A percentile compares a stretch with the other conserved stretches of the same genome.
Conservation (phyloP, 2,113 vertebrate genomes). For the Micronycteris hirsuta region DNA sequence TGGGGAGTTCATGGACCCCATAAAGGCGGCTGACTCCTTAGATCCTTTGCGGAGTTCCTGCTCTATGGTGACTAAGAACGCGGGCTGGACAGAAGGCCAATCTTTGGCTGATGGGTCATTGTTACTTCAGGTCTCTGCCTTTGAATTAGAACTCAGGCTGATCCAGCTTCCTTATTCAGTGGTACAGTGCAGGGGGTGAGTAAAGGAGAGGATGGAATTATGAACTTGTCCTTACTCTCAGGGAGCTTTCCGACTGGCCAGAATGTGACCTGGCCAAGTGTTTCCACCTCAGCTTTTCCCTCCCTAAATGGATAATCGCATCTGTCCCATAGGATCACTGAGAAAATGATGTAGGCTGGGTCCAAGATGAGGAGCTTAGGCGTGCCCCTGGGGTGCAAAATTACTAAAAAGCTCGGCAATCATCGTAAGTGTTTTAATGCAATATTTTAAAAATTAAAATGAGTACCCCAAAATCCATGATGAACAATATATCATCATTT, state of each 20-base stretch:
- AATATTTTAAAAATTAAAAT: neutral
- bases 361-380: neutral
- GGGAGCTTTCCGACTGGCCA: neutral
- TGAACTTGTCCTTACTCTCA: neutral
- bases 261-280: neutral
- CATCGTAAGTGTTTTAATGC: neutral
- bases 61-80: neutral
- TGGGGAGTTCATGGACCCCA: neutral
- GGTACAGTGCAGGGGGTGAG: rapidly evolving
- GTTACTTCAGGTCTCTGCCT: neutral
- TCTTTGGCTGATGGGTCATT: neutral
- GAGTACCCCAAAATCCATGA: neutral
- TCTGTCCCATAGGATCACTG: neutral
- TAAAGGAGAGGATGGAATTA: neutral
- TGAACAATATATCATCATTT: neutral
- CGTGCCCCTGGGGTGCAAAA: neutral
- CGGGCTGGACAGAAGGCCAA: neutral
- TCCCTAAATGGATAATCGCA: neutral
- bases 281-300: neutral
- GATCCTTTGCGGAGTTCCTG: neutral
- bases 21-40: neutral
- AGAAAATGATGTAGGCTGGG: neutral
- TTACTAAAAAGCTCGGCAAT: neutral
- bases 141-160: neutral
- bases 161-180: neutral